Base-by-base conservation (phyloP, 2,888 invertebrate species). In the Bugula neritina region DNA sequence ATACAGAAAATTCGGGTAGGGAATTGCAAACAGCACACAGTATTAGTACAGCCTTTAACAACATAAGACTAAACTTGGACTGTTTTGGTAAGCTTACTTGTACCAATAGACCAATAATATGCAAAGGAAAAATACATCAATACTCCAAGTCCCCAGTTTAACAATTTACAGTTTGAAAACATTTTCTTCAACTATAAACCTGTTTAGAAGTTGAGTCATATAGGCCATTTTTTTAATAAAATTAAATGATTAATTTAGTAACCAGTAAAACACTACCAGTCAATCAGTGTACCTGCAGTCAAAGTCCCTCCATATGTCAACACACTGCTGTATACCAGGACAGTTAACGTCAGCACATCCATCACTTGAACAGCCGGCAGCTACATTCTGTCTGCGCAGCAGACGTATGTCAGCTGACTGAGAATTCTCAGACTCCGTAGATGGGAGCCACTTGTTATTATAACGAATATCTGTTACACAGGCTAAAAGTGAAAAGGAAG, bases 291-390 rank as follows among this genome's bases (percentile, higher is more conserved):
- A 98, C 93, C 95, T 94, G 93, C 98, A 98, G 84, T 96, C 95
- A 81, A 94, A 94, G 85, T 93, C 92, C 85, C 97, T 97, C 97
- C 98, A 98, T 21, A 97, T 89, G 86, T 94, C 96, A 75, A 93
- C 92, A 86, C 95, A 97, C 80, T 93, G 93, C 84, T 94, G 94
- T 17, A 93, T 80, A 10, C 69, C 73, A 10, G 55, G 71, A 75
- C 79, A 80, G 10, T 54, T 43, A 3, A 74, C 75, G 54, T 73
- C 73, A 0, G 57, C 27, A 74, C 81, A 81, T 69, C 80, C 80
- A 23, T 78, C 74, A 80, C 95, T 93, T 1, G 92, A 92, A 83
- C 99, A 99, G 82, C 93, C 92, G 76, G 91, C 90, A 80, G 93
- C 93, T 72, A 96, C 87, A 84, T 95, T 94, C 76, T 93, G 88